A percentile compares a stretch with the other conserved stretches of the same genome.
Evolutionary conservation across 2,797 vertebrate genomes (phyloP).

Genomic region (Esox masquinongy): DNA sequence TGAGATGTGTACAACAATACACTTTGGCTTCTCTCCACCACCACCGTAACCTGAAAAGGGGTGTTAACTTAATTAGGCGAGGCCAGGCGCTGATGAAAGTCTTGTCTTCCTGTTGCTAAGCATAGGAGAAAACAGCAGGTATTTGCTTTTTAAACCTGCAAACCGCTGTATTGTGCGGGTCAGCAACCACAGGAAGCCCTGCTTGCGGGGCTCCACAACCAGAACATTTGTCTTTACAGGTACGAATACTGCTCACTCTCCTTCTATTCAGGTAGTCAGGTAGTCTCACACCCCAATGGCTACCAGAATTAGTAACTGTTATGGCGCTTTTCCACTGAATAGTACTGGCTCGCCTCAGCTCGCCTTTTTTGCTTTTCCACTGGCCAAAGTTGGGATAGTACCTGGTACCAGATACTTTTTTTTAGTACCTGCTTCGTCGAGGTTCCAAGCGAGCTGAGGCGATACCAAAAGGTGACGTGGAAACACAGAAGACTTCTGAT

Average conservation of each 20-base stretch:
- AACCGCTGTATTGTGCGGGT: constrained; percentile 37
- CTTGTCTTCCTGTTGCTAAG: constrained; percentile 46
- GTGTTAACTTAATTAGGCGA: constrained; percentile 46
- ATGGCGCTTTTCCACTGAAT: too few species aligned
- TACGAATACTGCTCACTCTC: constrained; percentile 40
- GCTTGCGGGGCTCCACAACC: constrained; percentile 8
- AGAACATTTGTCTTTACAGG: constrained; percentile 62
- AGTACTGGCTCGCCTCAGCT: too few species aligned
- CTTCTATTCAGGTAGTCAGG: neutral
- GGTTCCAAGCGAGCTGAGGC: too few species aligned
- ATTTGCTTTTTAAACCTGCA: constrained; percentile 50
- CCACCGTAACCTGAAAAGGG: neutral
- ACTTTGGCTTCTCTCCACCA: neutral
- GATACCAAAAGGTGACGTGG: too few species aligned
- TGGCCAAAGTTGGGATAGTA: too few species aligned
- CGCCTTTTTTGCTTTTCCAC: too few species aligned
- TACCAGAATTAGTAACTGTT: too few species aligned
- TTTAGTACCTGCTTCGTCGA: too few species aligned
- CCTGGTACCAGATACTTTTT: too few species aligned
- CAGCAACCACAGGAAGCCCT: constrained; percentile 45
- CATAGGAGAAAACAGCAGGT: constrained; percentile 52
- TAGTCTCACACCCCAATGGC: too few species aligned
- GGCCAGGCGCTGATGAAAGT: constrained; percentile 54
- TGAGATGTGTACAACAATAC: too few species aligned
- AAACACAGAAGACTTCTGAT: too few species aligned